Evolutionary conservation across 2,888 invertebrate genomes (phyloP).

Genomic region (Agrilus mali): DNA sequence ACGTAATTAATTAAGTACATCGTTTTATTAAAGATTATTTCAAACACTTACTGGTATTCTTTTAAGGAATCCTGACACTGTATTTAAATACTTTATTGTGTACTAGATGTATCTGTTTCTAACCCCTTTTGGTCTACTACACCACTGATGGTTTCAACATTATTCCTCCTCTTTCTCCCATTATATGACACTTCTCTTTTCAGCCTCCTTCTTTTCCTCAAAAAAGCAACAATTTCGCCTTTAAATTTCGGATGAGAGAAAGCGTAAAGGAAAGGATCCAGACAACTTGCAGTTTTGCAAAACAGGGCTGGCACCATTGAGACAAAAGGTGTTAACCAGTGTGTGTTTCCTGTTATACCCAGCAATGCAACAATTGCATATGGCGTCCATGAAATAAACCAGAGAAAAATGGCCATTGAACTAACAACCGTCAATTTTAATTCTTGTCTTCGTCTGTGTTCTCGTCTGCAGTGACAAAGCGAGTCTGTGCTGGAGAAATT

Average conservation of each 20-base stretch:
- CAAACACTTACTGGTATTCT: no score
- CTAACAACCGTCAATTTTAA: conserved; percentile 56
- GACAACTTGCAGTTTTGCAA: conserved; percentile 69
- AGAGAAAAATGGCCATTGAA: conserved; percentile 55
- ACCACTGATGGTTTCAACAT: no score
- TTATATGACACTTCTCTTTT: not conserved
- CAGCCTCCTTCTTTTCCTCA: conserved; percentile 22
- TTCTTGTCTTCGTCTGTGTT: conserved; percentile 58
- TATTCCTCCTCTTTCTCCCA: not conserved
- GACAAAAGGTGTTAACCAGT: conserved; percentile 51
- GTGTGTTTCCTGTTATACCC: conserved; percentile 53
- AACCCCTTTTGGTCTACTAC: no score
- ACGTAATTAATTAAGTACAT: no score
- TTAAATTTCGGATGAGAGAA: conserved; percentile 68
- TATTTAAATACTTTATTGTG: no score
- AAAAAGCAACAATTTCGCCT: conserved; percentile 41
- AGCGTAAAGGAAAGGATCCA: conserved; percentile 71
- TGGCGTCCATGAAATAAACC: conserved; percentile 74
- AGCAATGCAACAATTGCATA: conserved; percentile 64
- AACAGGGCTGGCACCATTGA: conserved; percentile 70
- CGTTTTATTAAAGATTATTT: no score
- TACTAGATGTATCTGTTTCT: no score
- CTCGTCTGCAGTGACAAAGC: conserved; percentile 44
- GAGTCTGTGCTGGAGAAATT: conserved; percentile 34
- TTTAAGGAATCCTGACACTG: no score